phyloP scores from a whole-genome alignment of 2,113 vertebrate genomes.

The Lonchura striata region DNA sequence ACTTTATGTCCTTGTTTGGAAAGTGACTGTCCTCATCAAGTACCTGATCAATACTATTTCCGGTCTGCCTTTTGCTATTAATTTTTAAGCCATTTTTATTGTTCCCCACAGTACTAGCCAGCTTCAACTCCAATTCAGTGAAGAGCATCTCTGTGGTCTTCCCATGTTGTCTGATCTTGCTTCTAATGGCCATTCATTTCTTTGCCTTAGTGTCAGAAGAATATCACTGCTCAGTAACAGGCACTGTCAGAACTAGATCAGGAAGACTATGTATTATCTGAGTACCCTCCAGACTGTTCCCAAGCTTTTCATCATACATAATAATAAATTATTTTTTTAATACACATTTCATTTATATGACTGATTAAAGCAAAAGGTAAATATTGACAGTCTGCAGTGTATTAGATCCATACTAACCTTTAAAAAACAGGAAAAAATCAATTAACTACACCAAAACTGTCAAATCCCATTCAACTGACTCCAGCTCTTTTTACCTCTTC shows the following conservation, averaged over 20 bases:
- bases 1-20: not conserved
- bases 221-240: not conserved
- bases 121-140: not conserved
- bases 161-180: accelerated
- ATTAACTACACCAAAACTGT: not conserved
- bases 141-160: not conserved
- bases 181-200: not conserved
- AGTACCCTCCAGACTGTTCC: not conserved
- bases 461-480: not conserved
- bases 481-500: not conserved
- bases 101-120: not conserved
- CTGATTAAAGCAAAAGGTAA: not conserved
- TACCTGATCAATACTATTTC: not conserved
- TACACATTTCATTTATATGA: not conserved
- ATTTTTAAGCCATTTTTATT: not conserved
- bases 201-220: not conserved
- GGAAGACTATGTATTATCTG: not conserved
- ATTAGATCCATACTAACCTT: not conserved
- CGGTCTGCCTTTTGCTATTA: not conserved
- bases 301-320: not conserved
- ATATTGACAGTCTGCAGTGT: not conserved
- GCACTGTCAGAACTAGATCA: not conserved
- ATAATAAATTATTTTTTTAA: not conserved
- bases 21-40: not conserved
- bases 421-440: not conserved